phyloP scores from a whole-genome alignment of 2,797 vertebrate species.

The Cephalopachus bancanus region DNA sequence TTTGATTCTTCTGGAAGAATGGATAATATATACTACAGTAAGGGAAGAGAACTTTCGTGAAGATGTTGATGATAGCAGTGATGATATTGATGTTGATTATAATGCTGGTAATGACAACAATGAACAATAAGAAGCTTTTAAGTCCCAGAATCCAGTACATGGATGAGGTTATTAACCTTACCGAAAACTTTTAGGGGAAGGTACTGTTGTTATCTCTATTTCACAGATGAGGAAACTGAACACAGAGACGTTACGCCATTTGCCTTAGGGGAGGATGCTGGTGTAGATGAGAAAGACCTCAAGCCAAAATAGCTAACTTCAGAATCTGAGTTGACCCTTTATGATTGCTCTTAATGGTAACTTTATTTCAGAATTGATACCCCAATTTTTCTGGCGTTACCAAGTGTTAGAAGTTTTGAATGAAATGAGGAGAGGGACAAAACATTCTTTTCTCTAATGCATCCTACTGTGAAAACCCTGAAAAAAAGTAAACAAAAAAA shows the following conservation, averaged over 20 bases:
- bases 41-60: not conserved
- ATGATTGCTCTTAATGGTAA: not conserved
- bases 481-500: not conserved
- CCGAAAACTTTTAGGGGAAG: not conserved
- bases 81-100: not conserved
- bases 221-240: constrained; percentile 15
- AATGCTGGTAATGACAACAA: not conserved
- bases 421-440: not conserved
- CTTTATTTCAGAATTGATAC: constrained; percentile 31
- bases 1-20: not conserved
- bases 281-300: not conserved
- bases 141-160: not conserved
- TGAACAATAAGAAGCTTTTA: not conserved
- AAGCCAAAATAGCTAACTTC: not conserved
- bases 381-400: not conserved
- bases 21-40: not conserved
- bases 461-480: not conserved
- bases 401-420: not conserved
- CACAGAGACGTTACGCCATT: not conserved
- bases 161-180: not conserved
- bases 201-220: not conserved
- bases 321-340: not conserved
- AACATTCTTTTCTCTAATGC: not conserved
- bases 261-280: not conserved
- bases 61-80: not conserved